A percentile compares a stretch with the other conserved stretches of the same genome.
Conservation (phyloP, 1,140 invertebrate species). For the Acarapis woodi region DNA sequence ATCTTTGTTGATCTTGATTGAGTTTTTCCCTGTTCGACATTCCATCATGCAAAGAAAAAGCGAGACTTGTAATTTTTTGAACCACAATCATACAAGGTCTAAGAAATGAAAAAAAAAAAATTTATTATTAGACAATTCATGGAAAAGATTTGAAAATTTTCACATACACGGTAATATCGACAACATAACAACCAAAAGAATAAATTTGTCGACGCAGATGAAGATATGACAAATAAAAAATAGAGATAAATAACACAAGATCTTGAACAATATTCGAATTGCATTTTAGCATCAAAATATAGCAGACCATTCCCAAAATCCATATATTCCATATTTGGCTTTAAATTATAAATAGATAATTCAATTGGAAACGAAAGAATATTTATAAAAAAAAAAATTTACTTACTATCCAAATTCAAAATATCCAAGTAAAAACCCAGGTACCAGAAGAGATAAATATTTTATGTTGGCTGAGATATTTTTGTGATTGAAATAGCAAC, state of each 20-base stretch:
- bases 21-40: not conserved
- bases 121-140: too few relatives aligned
- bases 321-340: not conserved
- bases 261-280: not conserved
- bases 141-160: too few relatives aligned
- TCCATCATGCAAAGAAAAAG: slow-evolving; percentile 69
- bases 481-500: too few relatives aligned
- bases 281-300: not conserved
- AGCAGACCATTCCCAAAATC: not conserved
- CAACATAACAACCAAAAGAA: slow-evolving; percentile 49
- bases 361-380: not conserved
- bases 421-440: too few relatives aligned
- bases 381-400: too few relatives aligned
- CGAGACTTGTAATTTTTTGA: slow-evolving; percentile 70
- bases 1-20: slow-evolving; percentile 8
- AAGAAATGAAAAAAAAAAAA: too few relatives aligned
- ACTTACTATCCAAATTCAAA: too few relatives aligned
- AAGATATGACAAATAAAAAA: slow-evolving; percentile 49
- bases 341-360: not conserved
- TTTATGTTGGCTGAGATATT: too few relatives aligned
- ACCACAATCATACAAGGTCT: slow-evolving; percentile 72
- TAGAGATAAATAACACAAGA: slow-evolving; percentile 20
- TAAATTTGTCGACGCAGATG: slow-evolving; percentile 61
- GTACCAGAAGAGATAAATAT: too few relatives aligned
- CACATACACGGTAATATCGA: slow-evolving; percentile 88